A percentile compares a stretch with the other conserved stretches of the same genome.
Evolutionary conservation across 2,113 vertebrate species (phyloP).

Genomic region (Notiomystis cincta): DNA sequence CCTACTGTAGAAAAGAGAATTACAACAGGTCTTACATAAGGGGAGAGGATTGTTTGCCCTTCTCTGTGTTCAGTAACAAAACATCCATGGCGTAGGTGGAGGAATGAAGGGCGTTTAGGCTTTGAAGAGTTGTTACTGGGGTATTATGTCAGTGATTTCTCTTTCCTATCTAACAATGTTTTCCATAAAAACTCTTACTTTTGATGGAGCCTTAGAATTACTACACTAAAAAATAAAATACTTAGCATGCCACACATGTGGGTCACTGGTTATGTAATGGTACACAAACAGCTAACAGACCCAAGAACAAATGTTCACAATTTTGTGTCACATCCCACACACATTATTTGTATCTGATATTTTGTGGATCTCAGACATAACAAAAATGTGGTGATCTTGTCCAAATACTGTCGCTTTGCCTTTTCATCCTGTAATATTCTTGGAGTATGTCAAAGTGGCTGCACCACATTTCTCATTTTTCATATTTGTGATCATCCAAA

Average conservation of each 20-base stretch:
- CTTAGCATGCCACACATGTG: background rate
- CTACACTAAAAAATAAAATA: slow-evolving; percentile 3
- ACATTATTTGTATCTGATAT: slow-evolving; percentile 16
- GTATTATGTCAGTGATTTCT: background rate
- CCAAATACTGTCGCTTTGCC: slow-evolving; percentile 14
- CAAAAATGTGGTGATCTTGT: slow-evolving; percentile 22
- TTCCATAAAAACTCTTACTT: background rate
- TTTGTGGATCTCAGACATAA: slow-evolving; percentile 20
- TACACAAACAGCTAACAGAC: slow-evolving; percentile 24
- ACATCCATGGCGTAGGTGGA: background rate
- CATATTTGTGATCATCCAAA: slow-evolving; percentile 21
- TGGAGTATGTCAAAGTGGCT: background rate
- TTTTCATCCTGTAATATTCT: slow-evolving; percentile 24
- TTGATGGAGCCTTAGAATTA: background rate
- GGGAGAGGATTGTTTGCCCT: background rate
- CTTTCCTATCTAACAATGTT: background rate
- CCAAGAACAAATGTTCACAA: slow-evolving; percentile 32
- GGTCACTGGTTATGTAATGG: slow-evolving; percentile 36
- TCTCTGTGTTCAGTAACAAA: background rate
- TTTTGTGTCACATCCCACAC: slow-evolving; percentile 22
- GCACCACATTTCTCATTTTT: slow-evolving; percentile 43
- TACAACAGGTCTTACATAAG: background rate
- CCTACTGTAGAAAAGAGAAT: background rate
- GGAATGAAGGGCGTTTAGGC: background rate
- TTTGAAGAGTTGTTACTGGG: background rate